Base-by-base conservation (phyloP, 2,113 vertebrate species). In the Motacilla alba region DNA sequence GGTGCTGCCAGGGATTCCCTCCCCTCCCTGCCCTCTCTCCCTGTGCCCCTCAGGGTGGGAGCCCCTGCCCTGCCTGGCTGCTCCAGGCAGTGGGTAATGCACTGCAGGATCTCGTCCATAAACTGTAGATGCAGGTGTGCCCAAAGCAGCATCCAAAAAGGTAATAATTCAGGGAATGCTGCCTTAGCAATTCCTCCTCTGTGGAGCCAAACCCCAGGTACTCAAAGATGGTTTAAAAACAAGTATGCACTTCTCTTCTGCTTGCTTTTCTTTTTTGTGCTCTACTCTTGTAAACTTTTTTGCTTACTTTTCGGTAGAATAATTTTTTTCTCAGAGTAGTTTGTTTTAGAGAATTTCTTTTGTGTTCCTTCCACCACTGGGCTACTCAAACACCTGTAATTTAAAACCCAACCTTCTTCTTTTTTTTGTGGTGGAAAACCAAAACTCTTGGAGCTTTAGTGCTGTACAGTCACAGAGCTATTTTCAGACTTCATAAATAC, bases 321-420 rank as follows among this genome's bases (percentile, higher is more conserved):
- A 27, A 2, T 2, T 5, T 77, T 84, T 87, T 79, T 64, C 56
- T 23, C 52, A 31, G 44, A 87, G 46, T 5, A 59, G 46, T 58
- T 89, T 73, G 17, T 84, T 92, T 87, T 33, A 84, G 91, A 87
- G 47, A 18, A 10, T 63, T 81, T 58, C 26, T 78, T 63, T 59
- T 43, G 46, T 50, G 19, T 31, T 59, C 37, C 43, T 75, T 81
- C 53, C 66, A 19, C 22, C 35, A 24, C 66, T 78, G 70, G 41
- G 35, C 56, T 84, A 6, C 26, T 76, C 44, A 16, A 83, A 46
- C 91, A 93, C 93, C 83, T 96, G 89, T 52, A 81, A 95, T 86
- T 93, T 94, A 52, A 90, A 96, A 63, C 60, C 22, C 46, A 20
- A 28, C 50, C 26, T 6, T 58, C 2, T 30, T n/a, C n/a, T n/a